Percentiles rank a stretch among this genome's conserved stretches.
Evolutionary conservation across 2,888 invertebrate species (phyloP).

Genomic region (Melanchra persicariae): DNA sequence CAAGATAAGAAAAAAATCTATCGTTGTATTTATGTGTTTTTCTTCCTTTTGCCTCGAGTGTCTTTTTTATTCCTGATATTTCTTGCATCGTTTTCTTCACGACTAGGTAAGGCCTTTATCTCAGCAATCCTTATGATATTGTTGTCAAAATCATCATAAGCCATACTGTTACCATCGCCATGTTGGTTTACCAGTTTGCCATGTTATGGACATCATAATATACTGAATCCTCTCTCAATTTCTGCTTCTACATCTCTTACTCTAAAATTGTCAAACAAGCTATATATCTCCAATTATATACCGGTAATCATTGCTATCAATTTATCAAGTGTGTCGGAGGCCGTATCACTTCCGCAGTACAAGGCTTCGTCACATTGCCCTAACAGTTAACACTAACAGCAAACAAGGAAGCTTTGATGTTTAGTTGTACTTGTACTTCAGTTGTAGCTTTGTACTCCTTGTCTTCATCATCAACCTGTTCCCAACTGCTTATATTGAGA

Average conservation of each 20-base stretch:
- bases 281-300: conserved; percentile 34
- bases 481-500: background rate
- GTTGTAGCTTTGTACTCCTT: background rate
- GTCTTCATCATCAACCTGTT: background rate
- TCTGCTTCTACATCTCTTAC: background rate
- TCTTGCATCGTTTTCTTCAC: too few relatives aligned
- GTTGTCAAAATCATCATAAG: background rate
- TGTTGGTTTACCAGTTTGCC: background rate
- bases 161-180: background rate
- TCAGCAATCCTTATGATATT: background rate
- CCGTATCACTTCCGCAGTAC: conserved; percentile 43
- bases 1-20: background rate
- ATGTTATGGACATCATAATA: background rate
- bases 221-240: background rate
- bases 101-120: background rate
- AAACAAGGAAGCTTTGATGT: conserved; percentile 41
- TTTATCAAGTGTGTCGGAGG: conserved; percentile 55
- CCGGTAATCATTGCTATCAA: conserved; percentile 57
- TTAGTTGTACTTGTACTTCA: background rate
- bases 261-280: background rate
- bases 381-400: conserved; percentile 17
- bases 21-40: background rate
- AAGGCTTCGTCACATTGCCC: conserved; percentile 40
- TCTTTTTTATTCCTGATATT: too few relatives aligned
- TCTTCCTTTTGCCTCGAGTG: background rate